Evolutionary conservation across 1,140 invertebrate genomes (phyloP).

Genomic region (Pygmarrhopalites habei): DNA sequence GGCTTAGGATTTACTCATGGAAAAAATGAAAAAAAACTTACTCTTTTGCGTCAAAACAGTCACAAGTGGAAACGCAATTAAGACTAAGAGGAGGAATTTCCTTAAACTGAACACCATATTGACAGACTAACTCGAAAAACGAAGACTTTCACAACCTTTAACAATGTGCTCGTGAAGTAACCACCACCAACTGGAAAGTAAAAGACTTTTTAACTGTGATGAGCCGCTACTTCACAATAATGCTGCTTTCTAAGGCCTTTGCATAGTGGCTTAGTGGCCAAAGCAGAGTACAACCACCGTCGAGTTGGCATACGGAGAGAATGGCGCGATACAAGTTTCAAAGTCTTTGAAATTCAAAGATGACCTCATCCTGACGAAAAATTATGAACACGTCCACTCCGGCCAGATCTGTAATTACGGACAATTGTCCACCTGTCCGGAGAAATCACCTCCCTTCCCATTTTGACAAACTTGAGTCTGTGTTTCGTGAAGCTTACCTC

Average conservation of each 20-base stretch:
- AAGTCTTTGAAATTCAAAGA: no score
- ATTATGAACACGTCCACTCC: no score
- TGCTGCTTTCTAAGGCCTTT: no score
- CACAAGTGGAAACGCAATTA: constrained; percentile 36
- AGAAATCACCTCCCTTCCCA: constrained; percentile 6
- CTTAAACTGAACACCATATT: constrained; percentile 29
- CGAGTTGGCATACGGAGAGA: no score
- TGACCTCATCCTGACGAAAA: no score
- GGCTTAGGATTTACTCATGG: no score
- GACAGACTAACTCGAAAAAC: background rate
- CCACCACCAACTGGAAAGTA: background rate
- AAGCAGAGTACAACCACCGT: no score
- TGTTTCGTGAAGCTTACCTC: constrained; percentile 59
- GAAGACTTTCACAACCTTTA: background rate
- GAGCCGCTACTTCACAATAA: no score
- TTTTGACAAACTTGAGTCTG: background rate
- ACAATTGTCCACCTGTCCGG: constrained; percentile 1
- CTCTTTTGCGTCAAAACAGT: constrained; percentile 26
- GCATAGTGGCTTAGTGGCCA: no score
- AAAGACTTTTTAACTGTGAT: background rate
- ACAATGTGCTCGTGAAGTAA: background rate
- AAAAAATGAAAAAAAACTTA: no score
- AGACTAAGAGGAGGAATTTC: constrained; percentile 30
- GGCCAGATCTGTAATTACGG: background rate
- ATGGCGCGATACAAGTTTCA: no score